phyloP scores from a whole-genome alignment of 2,113 vertebrate genomes.

The human region GRCh38 chrY:14783501-14784000 shows the following conservation, averaged over 20 bases:
- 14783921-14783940: neutral
- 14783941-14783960: neutral
- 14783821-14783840: neutral
- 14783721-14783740: neutral
- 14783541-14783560: neutral
- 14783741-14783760: fast-evolving
- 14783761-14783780: fast-evolving
- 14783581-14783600: neutral
- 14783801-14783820: neutral
- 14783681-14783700: neutral
- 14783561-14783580: neutral
- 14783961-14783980: too few relatives aligned
- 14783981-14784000: neutral
- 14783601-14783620: neutral
- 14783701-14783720: neutral
- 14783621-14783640: neutral
- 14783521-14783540: neutral
- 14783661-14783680: neutral
- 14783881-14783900: fast-evolving
- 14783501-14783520: neutral
- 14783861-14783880: too few relatives aligned
- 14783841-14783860: fast-evolving
- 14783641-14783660: neutral
- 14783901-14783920: neutral
- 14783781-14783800: too few relatives aligned